Evolutionary conservation across 1,140 invertebrate species (phyloP).

Genomic region (Scylla paramamosain): DNA sequence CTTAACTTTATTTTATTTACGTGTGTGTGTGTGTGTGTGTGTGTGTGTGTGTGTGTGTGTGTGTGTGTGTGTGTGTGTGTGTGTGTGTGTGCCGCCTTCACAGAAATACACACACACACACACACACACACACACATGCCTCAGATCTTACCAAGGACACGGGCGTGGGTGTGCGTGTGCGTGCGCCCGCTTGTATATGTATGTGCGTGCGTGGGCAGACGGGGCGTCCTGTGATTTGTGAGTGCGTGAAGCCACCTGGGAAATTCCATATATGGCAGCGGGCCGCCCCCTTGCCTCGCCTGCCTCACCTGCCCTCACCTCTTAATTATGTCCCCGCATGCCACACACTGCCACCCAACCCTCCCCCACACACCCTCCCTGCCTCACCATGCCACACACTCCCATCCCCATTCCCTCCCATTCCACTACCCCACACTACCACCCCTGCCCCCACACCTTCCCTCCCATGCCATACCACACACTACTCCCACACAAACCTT

Average conservation of each 20-base stretch:
- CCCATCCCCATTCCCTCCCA: background rate
- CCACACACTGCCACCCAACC: background rate
- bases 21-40: conserved; percentile 33
- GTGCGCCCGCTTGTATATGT: background rate
- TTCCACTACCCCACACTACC: background rate
- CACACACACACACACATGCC: no score
- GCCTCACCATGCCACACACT: background rate
- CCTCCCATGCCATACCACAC: background rate
- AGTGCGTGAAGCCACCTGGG: conserved; percentile 61
- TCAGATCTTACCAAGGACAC: no score
- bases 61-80: no score
- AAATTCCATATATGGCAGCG: conserved; percentile 66
- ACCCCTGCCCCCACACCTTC: background rate
- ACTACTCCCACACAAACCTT: background rate
- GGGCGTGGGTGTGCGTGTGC: conserved; percentile 38
- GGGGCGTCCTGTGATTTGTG: conserved; percentile 66
- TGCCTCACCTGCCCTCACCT: conserved; percentile 46
- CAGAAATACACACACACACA: no score
- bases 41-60: conserved; percentile 28
- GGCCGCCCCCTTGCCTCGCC: background rate
- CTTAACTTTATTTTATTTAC: background rate
- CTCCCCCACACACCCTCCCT: background rate
- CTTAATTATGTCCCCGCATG: conserved; percentile 59
- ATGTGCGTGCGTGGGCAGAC: background rate
- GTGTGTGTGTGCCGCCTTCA: no score